Evolutionary conservation across 2,797 vertebrate genomes (phyloP).

Genomic region (Pteronotus mesoamericanus): DNA sequence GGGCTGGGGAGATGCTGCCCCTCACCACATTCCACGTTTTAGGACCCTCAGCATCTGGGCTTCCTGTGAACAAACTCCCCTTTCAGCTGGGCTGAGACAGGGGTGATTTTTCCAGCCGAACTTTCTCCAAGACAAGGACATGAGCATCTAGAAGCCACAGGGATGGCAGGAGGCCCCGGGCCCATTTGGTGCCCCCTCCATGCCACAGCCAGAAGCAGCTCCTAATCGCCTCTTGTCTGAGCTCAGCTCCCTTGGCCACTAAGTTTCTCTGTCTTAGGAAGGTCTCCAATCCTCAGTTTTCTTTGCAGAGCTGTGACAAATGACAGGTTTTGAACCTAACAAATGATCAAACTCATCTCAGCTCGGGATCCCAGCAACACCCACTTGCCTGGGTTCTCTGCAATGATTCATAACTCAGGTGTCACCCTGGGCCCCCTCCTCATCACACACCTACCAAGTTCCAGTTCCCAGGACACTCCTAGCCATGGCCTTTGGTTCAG

Average conservation of each 20-base stretch:
- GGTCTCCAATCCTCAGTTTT: not conserved
- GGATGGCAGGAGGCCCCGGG: accelerated
- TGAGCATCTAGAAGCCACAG: not conserved
- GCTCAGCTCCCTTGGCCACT: not conserved
- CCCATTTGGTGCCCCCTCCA: not conserved
- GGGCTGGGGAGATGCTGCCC: not conserved
- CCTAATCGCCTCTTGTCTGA: not conserved
- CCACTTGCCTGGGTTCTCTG: conserved; percentile 15
- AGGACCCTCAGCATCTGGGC: not conserved
- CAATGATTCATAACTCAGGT: conserved; percentile 19
- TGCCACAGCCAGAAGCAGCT: not conserved
- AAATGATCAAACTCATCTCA: conserved; percentile 18
- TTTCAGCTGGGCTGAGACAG: not conserved
- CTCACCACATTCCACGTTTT: not conserved
- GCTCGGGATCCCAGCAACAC: conserved; percentile 1
- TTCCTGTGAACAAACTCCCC: not conserved
- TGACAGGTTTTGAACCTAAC: conserved; percentile 41
- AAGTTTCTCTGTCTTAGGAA: not conserved
- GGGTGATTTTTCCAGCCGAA: not conserved
- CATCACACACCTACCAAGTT: not conserved
- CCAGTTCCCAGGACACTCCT: not conserved
- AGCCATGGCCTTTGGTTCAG: not conserved
- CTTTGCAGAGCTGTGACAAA: conserved; percentile 18
- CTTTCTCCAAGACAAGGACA: not conserved
- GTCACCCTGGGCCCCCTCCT: not conserved